Evolutionary conservation across 2,113 vertebrate species (phyloP), one percentile per base, ranked within the genome.

Genomic region (Scomber scombrus): DNA sequence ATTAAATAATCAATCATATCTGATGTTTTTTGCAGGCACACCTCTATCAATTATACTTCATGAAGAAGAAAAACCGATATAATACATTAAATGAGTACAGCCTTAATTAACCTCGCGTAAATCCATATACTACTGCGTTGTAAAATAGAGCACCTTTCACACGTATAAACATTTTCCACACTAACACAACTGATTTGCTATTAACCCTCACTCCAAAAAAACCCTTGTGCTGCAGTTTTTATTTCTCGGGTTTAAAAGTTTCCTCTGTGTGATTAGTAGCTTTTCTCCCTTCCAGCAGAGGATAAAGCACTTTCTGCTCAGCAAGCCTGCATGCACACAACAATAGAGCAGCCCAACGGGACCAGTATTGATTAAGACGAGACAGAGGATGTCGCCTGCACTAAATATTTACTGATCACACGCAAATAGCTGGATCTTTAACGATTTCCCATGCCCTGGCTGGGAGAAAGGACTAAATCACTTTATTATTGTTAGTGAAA

Each of bases 321-420:
- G 92, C 89, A 79, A 94, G 90, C 91, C 93, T 86, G 93, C 95
- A 77, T 87, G 93, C 94, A 88, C 92, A 94, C 95, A 95, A 92
- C 95, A 93, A 95, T 90, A 94, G 91, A 90, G 90, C 93, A 85
- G 93, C 91, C 94, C 95, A 94, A 95, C 95, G 96, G 95, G 96
- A 93, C 92, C 93, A 62, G 89, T 91, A 97, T 98, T 95, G 97
- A 98, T 98, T 95, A 94, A 91, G 90, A 95, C 94, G 93, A 95
- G 93, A 95, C 97, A 91, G 94, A 96, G 94, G 95, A 97, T 95
- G 95, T 97, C 96, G 94, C 95, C 94, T 82, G 96, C 95, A 96
- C 97, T 97, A 97, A 97, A 98, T 99, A 97, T 98, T 98, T 97
- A 97, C 97, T 96, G 96, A 97, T 97, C 96, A 96, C 96, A 97